phyloP scores from a whole-genome alignment of 1,140 invertebrate species.

The Triops longicaudatus region DNA sequence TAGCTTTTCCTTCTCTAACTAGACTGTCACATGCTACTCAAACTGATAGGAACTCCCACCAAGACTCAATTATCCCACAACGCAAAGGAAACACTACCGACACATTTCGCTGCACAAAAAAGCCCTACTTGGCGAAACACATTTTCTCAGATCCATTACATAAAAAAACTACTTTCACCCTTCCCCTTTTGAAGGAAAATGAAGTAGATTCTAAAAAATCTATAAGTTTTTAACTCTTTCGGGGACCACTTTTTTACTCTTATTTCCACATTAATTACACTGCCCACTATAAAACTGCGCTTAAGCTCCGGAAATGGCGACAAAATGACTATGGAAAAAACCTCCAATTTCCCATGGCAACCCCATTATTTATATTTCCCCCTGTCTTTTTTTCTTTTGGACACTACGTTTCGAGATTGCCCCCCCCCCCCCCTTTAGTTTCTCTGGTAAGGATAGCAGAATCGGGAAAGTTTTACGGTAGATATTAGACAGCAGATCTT shows the following conservation, averaged over 20 bases:
- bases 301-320: constrained; percentile 2
- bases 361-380: constrained; percentile 8
- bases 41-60: constrained; percentile 13
- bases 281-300: not conserved
- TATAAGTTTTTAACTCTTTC: not conserved
- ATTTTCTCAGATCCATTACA: no score
- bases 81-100: not conserved
- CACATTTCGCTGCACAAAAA: no score
- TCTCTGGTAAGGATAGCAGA: not conserved
- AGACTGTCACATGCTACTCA: constrained; percentile 14
- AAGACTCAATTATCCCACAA: constrained; percentile 15
- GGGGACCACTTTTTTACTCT: not conserved
- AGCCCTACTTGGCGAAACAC: no score
- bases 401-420: not conserved
- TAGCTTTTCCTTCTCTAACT: constrained; percentile 15
- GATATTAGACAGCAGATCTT: not conserved
- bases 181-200: no score
- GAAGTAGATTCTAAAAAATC: not conserved
- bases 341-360: not conserved
- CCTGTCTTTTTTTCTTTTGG: not conserved
- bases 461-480: not conserved
- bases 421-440: no score
- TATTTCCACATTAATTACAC: not conserved
- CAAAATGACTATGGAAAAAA: not conserved
- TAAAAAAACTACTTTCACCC: no score